phyloP scores from a whole-genome alignment of 1,140 invertebrate genomes.

The Drosophila micromelanica region DNA sequence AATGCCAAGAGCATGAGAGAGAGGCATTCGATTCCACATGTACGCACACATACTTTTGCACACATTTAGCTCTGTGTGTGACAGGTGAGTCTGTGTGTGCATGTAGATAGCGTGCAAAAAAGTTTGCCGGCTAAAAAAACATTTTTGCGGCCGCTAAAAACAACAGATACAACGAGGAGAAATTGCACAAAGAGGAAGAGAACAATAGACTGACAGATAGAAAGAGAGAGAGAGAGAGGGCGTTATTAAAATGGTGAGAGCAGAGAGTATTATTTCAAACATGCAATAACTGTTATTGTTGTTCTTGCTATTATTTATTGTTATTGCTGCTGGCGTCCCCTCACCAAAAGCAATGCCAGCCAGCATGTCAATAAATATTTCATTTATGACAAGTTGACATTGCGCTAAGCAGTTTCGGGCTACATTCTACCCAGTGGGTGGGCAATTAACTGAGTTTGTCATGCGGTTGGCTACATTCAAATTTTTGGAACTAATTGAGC shows the following conservation, averaged over 20 bases:
- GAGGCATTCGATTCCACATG: neutral
- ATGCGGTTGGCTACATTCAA: constrained; percentile 35
- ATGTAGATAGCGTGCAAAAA: constrained; percentile 25
- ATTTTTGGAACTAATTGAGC: constrained; percentile 56
- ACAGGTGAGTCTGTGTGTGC: constrained; percentile 28
- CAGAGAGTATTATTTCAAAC: constrained; percentile 3
- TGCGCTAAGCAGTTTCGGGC: constrained; percentile 33
- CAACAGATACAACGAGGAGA: constrained; percentile 15
- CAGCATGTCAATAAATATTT: constrained; percentile 69
- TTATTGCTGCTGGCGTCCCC: constrained; percentile 30
- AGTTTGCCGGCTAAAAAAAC: constrained; percentile 46
- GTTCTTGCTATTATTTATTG: constrained; percentile 41
- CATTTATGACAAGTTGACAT: constrained; percentile 70
- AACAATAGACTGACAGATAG: neutral
- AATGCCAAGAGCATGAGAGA: constrained; percentile 33
- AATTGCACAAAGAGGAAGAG: constrained; percentile 4
- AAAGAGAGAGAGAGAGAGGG: neutral
- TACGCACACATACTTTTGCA: neutral
- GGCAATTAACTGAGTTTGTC: constrained; percentile 3
- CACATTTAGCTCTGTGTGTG: neutral
- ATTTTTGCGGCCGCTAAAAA: constrained; percentile 42
- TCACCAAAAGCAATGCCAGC: constrained; percentile 15
- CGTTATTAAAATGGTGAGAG: neutral
- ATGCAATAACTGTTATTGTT: constrained; percentile 10
- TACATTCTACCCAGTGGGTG: constrained; percentile 1